These are phyloP conservation scores for Erpobdella octoculata DNA, from an alignment of 2,888 invertebrate genomes.

Conservation along the genomic window DNA sequence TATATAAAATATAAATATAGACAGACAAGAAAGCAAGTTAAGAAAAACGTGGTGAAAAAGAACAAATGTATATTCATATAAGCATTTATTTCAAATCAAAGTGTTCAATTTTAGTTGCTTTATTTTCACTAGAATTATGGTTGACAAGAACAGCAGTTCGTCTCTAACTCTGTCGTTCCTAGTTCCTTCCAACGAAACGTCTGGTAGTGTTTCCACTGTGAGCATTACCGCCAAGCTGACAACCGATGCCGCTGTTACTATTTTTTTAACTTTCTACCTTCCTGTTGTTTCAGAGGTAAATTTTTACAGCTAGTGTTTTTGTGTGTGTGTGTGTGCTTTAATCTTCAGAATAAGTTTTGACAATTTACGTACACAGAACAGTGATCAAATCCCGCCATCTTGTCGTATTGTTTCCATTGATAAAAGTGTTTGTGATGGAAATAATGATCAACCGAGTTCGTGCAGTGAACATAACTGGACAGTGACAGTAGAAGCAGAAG, in stretches of 20 bases:
- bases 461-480: background rate
- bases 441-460: background rate
- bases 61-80: too few species aligned
- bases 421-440: background rate
- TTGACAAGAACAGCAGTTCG: background rate
- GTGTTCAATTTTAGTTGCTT: too few species aligned
- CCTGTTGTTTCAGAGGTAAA: background rate
- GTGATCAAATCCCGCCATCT: background rate
- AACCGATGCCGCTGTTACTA: background rate
- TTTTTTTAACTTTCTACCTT: background rate
- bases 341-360: background rate
- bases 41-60: too few species aligned
- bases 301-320: background rate
- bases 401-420: background rate
- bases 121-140: background rate
- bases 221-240: background rate
- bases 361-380: background rate
- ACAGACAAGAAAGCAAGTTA: too few species aligned
- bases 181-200: background rate
- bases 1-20: too few species aligned
- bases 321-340: too few species aligned
- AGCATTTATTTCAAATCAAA: too few species aligned
- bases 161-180: background rate
- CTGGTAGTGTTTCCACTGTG: background rate
- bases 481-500: background rate